Percentiles rank a stretch among this genome's conserved stretches.
Evolutionary conservation across 2,797 vertebrate genomes (phyloP).

Genomic region (Heterohyrax brucei): DNA sequence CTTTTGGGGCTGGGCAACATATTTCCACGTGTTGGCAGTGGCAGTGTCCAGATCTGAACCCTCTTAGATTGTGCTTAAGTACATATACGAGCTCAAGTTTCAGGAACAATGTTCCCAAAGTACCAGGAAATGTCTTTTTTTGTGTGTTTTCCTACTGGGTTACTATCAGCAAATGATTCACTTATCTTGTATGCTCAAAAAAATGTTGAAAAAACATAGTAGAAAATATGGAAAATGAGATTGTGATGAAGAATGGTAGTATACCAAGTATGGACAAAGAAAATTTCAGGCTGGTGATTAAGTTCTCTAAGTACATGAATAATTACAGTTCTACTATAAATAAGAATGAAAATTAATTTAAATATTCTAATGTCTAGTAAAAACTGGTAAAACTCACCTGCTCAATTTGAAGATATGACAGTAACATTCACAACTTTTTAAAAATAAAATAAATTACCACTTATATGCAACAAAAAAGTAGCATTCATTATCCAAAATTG

Average conservation of each 20-base stretch:
- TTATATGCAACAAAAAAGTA: background rate
- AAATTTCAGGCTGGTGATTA: too few species aligned
- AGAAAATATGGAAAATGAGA: background rate
- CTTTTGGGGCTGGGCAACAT: constrained; percentile 71
- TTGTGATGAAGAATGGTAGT: accelerated
- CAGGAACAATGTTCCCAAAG: background rate
- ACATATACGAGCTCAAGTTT: accelerated
- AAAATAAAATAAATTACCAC: background rate
- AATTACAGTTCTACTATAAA: background rate
- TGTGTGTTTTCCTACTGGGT: background rate
- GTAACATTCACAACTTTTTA: background rate
- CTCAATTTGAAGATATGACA: background rate
- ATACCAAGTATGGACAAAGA: accelerated
- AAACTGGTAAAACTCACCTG: background rate
- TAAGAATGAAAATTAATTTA: background rate
- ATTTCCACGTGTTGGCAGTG: accelerated
- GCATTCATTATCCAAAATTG: too few species aligned
- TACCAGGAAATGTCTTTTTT: background rate
- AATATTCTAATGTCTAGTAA: background rate
- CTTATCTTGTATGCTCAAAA: background rate
- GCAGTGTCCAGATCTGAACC: background rate
- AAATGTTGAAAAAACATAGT: background rate
- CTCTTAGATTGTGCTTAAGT: accelerated
- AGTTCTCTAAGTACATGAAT: background rate
- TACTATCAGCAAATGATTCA: background rate